Evolutionary conservation across 30 jellyfish, hydroid and myxozoan species (phyloP).

Genomic region (Rhopilema esculentum): DNA sequence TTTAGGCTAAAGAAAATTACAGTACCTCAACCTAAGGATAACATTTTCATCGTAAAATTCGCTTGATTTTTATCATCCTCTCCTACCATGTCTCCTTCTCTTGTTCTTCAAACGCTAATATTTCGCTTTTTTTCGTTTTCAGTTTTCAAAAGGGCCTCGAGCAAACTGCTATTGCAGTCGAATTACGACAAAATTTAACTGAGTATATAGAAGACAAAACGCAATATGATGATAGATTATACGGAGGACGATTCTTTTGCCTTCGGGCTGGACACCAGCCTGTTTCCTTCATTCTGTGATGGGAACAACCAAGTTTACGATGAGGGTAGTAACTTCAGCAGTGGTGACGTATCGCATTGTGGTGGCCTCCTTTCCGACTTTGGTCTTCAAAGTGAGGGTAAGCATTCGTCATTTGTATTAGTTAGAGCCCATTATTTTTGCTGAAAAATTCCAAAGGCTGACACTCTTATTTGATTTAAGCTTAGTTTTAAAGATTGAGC

Average conservation of each 20-base stretch:
- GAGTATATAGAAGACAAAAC: slow-evolving; percentile 11
- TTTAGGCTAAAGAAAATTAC: too few relatives aligned
- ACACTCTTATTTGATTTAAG: too few relatives aligned
- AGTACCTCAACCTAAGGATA: too few relatives aligned
- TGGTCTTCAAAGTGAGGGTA: slow-evolving; percentile 45
- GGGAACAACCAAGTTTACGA: slow-evolving; percentile 6
- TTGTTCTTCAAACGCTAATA: too few relatives aligned
- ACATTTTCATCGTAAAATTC: too few relatives aligned
- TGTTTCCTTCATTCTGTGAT: slow-evolving; percentile 61
- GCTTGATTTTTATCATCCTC: too few relatives aligned
- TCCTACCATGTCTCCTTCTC: too few relatives aligned
- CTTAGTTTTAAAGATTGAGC: too few relatives aligned
- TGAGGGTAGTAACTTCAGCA: slow-evolving; percentile 1
- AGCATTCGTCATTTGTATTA: not conserved
- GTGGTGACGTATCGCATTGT: slow-evolving; percentile 4
- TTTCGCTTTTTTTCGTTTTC: too few relatives aligned
- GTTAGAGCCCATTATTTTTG: not conserved
- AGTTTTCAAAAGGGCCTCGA: slow-evolving; percentile 77
- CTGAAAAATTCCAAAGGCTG: too few relatives aligned
- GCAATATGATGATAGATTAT: slow-evolving; percentile 45
- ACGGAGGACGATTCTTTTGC: slow-evolving; percentile 59
- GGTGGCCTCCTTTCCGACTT: slow-evolving; percentile 33
- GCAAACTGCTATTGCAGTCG: slow-evolving; percentile 41
- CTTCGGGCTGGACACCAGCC: slow-evolving; percentile 75
- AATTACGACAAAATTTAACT: slow-evolving; percentile 10